Base-by-base conservation (phyloP, 2,113 vertebrate species). In the Morone saxatilis region DNA sequence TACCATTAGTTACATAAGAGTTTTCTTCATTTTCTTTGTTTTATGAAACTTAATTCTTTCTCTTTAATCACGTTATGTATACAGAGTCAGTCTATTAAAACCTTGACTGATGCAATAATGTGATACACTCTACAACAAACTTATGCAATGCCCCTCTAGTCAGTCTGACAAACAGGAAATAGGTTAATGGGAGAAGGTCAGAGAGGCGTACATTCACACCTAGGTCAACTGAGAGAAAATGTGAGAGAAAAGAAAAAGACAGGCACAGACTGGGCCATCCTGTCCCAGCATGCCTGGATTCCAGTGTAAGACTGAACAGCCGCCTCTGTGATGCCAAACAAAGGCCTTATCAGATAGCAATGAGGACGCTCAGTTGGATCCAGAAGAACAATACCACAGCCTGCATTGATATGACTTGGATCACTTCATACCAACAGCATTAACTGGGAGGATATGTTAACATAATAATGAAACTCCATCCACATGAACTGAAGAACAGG, bases 211-310 rank as follows among this genome's bases (percentile, higher is more conserved):
- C 45, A n/a, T 71, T 43, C 31, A 66, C 54, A 16, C 14, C 3
- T 3, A 16, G 40, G 19, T 79, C 40, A 71, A 16, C 36, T 22
- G 65, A 68, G n/a, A 41, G 16, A 68, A 17, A 54, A 36, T 41
- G 53, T 38, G 48, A 59, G 51, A 63, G 19, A 69, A 63, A 14
- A 53, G 41, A 84, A 12, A 38, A 3, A 36, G 17, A 40, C 40
- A 60, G 75, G 68, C 31, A 71, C 51, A 75, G 66, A 76, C 62
- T 17, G 36, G 60, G 66, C 63, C 50, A 59, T 87, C 92, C 41
- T 93, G 91, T 79, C 75, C 74, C 68, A 82, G 84, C 92, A 87
- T 79, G 91, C 78, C 87, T 86, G 84, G 63, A 92, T 90, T 91
- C 90, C 86, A 89, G 61, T 22, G 69, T 61, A 60, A 71, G 72